Evolutionary conservation across 1,140 invertebrate species (phyloP), one percentile per base, ranked within the genome.

Genomic region (Neodiprion lecontei): DNA sequence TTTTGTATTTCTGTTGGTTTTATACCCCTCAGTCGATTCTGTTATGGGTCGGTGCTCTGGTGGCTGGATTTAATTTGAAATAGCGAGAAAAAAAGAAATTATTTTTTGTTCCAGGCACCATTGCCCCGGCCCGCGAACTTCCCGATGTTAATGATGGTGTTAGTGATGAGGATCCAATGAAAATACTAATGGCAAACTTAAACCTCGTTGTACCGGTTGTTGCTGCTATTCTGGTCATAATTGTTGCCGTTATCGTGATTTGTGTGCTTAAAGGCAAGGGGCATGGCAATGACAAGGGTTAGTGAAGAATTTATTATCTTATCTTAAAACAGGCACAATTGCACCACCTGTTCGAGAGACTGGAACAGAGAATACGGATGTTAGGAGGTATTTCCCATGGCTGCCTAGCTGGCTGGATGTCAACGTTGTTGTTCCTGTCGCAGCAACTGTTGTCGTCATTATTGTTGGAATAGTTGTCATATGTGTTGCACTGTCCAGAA

Each of bases 201-300:
- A 96, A 97, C 90, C 92, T 98, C 82, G 95, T 98, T 88, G 95
- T 98, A 79, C 97, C 97, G n/a, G 94, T 97, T 78, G 94, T 96
- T 81, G 96, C 95, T 75, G 96, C 96, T 76, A 91, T 97, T 75
- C 92, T 97, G 80, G 94, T 97, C 88, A 96, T 97, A 88, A 95
- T 97, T 84, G 93, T 97, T 87, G 95, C 95, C 79, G 94, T 97
- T 84, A 94, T 96, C 86, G 94, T 98, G 84, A 95, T 97, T 83
- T 96, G 95, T 91, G 94, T 96, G 82, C 92, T 97, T 75, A 92
- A 92, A 81, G 95, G 95, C 80, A 94, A 94, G 86, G 91, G 93
- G 88, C 92, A 94, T 82, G 92, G 92, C 82, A 91, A 93, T 76
- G 86, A 88, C 79, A 96, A 96, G 96, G 95, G 95, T 96, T 89